Percentiles rank a stretch among this genome's conserved stretches.
phyloP scores from a whole-genome alignment of 2,888 invertebrate species.

The Perizoma flavofasciatum region DNA sequence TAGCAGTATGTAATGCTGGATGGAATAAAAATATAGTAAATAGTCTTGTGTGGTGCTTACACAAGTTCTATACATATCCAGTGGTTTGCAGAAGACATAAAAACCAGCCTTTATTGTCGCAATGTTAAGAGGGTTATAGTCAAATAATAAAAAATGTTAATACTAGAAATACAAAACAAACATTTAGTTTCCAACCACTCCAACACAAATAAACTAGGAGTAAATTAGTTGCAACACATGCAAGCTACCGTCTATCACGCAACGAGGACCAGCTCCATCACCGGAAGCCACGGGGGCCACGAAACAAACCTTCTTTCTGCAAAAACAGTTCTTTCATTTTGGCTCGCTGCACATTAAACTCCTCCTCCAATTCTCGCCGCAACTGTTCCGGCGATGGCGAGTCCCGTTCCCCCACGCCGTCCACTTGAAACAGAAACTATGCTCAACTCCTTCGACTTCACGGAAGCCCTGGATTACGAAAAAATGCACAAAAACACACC shows the following conservation, averaged over 20 bases:
- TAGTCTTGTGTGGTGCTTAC: too few species aligned
- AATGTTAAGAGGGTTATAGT: too few species aligned
- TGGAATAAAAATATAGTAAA: too few species aligned
- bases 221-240: conserved; percentile 29
- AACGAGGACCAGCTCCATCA: conserved; percentile 39
- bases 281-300: conserved; percentile 19
- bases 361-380: conserved; percentile 87
- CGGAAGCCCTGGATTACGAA: conserved; percentile 47
- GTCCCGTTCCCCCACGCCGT: conserved; percentile 52
- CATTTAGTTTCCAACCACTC: conserved; percentile 23
- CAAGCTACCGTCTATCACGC: conserved; percentile 34
- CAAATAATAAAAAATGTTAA: conserved; percentile 1
- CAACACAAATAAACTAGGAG: conserved; percentile 30
- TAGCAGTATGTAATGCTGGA: too few species aligned
- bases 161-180: conserved; percentile 18
- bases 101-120: too few species aligned
- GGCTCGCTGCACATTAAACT: conserved; percentile 95
- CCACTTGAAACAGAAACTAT: conserved; percentile 78
- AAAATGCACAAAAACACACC: conserved; percentile 64
- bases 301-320: conserved; percentile 93
- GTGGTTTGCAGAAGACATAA: too few species aligned
- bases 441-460: conserved; percentile 65
- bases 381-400: conserved; percentile 55
- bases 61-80: too few species aligned
- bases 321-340: conserved; percentile 96